Conservation (phyloP, 2,888 invertebrate species). For the Chorisops tibialis region DNA sequence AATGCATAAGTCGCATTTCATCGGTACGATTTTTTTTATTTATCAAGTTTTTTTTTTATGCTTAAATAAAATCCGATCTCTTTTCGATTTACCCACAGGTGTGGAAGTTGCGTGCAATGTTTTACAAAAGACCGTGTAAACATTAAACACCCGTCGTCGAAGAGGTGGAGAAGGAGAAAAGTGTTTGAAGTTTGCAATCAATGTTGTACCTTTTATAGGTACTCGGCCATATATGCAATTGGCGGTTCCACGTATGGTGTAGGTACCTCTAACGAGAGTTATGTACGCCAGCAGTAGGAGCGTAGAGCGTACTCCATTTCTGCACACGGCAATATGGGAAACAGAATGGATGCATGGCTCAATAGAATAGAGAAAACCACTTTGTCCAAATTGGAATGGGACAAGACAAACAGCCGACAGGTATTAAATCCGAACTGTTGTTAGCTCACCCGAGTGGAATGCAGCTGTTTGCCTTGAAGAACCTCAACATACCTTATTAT, state of each 20-base stretch:
- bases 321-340: neutral
- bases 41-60: neutral
- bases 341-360: neutral
- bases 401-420: conserved; percentile 30
- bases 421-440: conserved; percentile 31
- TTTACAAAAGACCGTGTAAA: neutral
- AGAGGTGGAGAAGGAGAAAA: neutral
- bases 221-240: no score
- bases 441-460: conserved; percentile 28
- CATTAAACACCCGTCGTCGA: neutral
- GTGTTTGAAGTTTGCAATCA: neutral
- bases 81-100: neutral
- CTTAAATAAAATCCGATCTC: neutral
- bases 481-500: conserved; percentile 29
- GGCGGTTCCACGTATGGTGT: no score
- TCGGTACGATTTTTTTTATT: neutral
- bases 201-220: conserved; percentile 7
- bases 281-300: no score
- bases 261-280: no score
- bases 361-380: conserved; percentile 11
- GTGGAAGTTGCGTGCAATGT: conserved; percentile 15
- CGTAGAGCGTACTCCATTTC: no score
- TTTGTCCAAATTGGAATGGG: conserved; percentile 25
- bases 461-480: conserved; percentile 32
- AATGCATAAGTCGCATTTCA: neutral